Conservation (phyloP, 2,113 vertebrate species). For the Chinchilla lanigera region DNA sequence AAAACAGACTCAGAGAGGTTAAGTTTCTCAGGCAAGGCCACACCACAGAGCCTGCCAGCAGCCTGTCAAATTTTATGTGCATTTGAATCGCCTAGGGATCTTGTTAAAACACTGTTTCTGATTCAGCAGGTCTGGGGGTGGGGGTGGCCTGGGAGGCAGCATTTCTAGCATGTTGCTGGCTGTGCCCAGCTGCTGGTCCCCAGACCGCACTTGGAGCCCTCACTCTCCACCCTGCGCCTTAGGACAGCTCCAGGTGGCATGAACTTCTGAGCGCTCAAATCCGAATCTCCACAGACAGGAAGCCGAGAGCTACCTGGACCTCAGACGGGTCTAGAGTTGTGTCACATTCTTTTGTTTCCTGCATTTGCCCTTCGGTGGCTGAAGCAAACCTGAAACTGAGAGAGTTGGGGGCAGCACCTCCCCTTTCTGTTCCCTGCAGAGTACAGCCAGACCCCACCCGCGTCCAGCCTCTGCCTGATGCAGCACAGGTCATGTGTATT, state of each 20-base stretch:
- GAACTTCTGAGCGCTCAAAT: neutral
- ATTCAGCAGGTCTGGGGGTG: neutral
- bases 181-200: neutral
- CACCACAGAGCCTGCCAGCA: conserved; percentile 3
- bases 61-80: neutral
- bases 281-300: neutral
- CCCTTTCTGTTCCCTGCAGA: neutral
- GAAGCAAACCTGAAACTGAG: neutral
- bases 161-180: neutral
- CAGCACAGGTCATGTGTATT: neutral
- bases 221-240: neutral
- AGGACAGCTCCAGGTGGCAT: neutral
- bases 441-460: neutral
- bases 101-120: neutral
- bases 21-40: neutral
- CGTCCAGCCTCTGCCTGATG: neutral
- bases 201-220: neutral
- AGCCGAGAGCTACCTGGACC: neutral
- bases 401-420: neutral
- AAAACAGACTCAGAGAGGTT: conserved; percentile 35
- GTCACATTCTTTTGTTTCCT: neutral
- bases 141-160: neutral
- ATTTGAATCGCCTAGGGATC: neutral
- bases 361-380: neutral
- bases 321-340: neutral